Base-by-base conservation (phyloP, 2,888 invertebrate species). In the Napeogenes inachia region DNA sequence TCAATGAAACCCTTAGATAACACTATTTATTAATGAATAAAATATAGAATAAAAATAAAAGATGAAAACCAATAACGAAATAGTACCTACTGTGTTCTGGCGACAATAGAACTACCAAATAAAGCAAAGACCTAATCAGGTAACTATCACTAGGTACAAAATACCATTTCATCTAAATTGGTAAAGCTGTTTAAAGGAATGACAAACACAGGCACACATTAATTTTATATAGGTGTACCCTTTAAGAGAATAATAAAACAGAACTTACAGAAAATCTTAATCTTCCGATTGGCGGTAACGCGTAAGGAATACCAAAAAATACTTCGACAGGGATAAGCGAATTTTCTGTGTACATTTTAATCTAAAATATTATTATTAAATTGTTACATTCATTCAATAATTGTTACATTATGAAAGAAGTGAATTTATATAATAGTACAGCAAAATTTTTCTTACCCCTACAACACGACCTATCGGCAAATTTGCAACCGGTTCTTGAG, bases 291-390 rank as follows among this genome's bases (percentile, higher is more conserved):
- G 97, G 96, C 13, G 97, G 93, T 68, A 93, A 92, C 35, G 96
- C 97, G 75, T 95, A 97, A 0, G 97, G 97, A 65, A 97, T 92
- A 21, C 97, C 95, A 70, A 94, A 90, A 81, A 93, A 96, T 58
- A 94, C 93, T 81, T 94, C 94, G 4, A 95, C 92, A 0, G 93
- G 92, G 57, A 85, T 89, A 59, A 92, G 85, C 13, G 92, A 91
- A 54, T 89, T 90, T 72, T 94, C 94, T 12, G 93, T 91, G 75
- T 92, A 94, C 45, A 94, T 91, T 85, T 93, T 94, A 13, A 93
- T 91, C 94, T 95, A 84, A 59, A 89, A 78, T n/a, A 45, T 21
- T 21, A 21, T 21, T 21, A 21, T 21, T 21, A 21, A 21, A 21
- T 21, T 21, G 21, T 21, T 21, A 21, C 21, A 21, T 21, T 21